phyloP scores from a whole-genome alignment of 2,888 invertebrate genomes.

The Abrostola triplasia region DNA sequence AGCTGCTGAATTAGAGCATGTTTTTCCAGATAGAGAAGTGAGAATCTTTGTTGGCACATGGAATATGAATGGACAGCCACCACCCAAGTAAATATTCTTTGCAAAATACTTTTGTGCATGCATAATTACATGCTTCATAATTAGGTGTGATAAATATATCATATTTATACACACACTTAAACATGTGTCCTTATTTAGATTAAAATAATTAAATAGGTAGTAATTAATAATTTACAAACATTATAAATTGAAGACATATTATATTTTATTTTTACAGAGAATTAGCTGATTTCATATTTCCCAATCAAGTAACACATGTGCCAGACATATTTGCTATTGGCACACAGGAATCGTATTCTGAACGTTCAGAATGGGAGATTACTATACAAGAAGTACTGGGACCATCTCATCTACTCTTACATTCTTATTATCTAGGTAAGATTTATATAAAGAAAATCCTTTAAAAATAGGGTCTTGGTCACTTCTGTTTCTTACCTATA shows the following conservation, averaged over 20 bases:
- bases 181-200: background rate
- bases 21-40: conserved; percentile 95
- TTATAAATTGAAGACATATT: conserved; percentile 5
- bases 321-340: conserved; percentile 97
- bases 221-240: background rate
- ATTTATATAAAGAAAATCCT: conserved; percentile 9
- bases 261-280: conserved; percentile 86
- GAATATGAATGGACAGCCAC: conserved; percentile 98
- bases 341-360: conserved; percentile 97
- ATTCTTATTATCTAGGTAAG: conserved; percentile 93
- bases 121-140: too few relatives aligned
- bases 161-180: too few relatives aligned
- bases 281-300: conserved; percentile 96
- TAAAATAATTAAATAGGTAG: background rate
- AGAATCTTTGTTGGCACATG: conserved; percentile 97
- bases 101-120: too few relatives aligned
- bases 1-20: conserved; percentile 94
- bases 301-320: conserved; percentile 94
- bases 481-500: too few relatives aligned
- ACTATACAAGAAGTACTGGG: conserved; percentile 97
- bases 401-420: conserved; percentile 96
- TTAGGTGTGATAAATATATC: too few relatives aligned
- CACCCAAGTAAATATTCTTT: conserved; percentile 90
- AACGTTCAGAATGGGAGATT: conserved; percentile 96
- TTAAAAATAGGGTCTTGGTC: too few relatives aligned